Evolutionary conservation across 2,797 vertebrate genomes (phyloP).

Genomic region (Coluber constrictor): DNA sequence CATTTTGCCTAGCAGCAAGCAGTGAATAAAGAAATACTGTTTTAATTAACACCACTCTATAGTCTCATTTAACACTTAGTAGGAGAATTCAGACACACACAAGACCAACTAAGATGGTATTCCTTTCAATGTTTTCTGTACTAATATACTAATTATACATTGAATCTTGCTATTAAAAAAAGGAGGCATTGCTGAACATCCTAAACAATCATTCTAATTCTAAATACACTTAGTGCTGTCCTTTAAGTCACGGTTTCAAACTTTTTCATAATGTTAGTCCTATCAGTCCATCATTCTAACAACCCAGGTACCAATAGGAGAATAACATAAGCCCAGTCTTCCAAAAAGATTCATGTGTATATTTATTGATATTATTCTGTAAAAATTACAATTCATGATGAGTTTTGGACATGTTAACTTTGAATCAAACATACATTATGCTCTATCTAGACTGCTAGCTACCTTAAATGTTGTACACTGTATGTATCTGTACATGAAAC

Average conservation of each 20-base stretch:
- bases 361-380: not conserved
- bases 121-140: slow-evolving; percentile 35
- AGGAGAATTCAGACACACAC: slow-evolving; percentile 39
- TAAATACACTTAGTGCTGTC: not conserved
- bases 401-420: not conserved
- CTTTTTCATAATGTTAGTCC: not conserved
- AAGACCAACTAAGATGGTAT: slow-evolving; percentile 22
- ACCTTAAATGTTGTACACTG: not conserved
- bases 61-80: slow-evolving; percentile 63
- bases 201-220: not conserved
- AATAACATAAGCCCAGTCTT: not conserved
- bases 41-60: slow-evolving; percentile 55
- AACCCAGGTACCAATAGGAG: not conserved
- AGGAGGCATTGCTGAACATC: slow-evolving; percentile 12
- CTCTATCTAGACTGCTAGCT: not conserved
- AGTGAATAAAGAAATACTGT: slow-evolving; percentile 43
- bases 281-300: not conserved
- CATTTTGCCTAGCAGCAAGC: slow-evolving; percentile 52
- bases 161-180: slow-evolving; percentile 19
- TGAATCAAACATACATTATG: not conserved
- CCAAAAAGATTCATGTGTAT: not conserved
- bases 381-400: not conserved
- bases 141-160: slow-evolving; percentile 41
- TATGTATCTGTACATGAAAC: not conserved
- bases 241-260: not conserved